These are phyloP conservation scores for Tigriopus japonicus DNA, from an alignment of 1,140 invertebrate species.

Conservation along the genomic window DNA sequence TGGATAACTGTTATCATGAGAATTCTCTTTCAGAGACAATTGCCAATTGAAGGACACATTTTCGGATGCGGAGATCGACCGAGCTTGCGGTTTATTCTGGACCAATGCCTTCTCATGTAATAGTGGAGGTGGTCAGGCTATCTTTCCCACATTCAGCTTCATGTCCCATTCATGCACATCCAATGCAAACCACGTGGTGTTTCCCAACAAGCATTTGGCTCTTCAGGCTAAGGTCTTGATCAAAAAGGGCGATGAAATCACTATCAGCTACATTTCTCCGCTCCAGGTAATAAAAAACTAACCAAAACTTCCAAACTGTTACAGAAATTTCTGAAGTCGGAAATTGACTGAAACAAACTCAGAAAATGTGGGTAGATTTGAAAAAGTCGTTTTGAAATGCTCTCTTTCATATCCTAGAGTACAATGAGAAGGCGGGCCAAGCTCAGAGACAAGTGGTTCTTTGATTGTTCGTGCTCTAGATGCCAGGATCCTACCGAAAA, in stretches of 20 bases:
- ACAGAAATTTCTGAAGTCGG: too few relatives aligned
- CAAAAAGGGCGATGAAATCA: constrained; percentile 1
- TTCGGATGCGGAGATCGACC: constrained; percentile 8
- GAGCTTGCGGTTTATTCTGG: constrained; percentile 10
- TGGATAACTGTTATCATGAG: background rate
- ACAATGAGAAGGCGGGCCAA: constrained; percentile 46
- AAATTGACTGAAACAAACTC: background rate
- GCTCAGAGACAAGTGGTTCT: constrained; percentile 47
- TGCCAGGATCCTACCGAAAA: constrained; percentile 20
- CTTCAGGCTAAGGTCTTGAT: constrained; percentile 10
- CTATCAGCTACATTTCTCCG: constrained; percentile 9
- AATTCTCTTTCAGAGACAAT: background rate
- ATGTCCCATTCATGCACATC: constrained; percentile 9
- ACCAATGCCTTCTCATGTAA: constrained; percentile 12
- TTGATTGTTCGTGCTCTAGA: constrained; percentile 25
- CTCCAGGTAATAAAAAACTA: constrained; percentile 3
- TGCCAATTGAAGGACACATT: background rate
- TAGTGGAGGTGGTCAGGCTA: constrained; percentile 6
- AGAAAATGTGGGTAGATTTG: background rate
- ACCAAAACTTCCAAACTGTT: too few relatives aligned
- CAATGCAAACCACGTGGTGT: constrained; percentile 5
- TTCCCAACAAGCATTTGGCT: background rate
- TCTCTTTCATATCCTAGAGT: constrained; percentile 29
- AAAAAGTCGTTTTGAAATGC: background rate
- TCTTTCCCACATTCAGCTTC: constrained; percentile 11